Evolutionary conservation across 2,113 vertebrate genomes (phyloP), one percentile per base, ranked within the genome.

Genomic region (Thalassoma bifasciatum): DNA sequence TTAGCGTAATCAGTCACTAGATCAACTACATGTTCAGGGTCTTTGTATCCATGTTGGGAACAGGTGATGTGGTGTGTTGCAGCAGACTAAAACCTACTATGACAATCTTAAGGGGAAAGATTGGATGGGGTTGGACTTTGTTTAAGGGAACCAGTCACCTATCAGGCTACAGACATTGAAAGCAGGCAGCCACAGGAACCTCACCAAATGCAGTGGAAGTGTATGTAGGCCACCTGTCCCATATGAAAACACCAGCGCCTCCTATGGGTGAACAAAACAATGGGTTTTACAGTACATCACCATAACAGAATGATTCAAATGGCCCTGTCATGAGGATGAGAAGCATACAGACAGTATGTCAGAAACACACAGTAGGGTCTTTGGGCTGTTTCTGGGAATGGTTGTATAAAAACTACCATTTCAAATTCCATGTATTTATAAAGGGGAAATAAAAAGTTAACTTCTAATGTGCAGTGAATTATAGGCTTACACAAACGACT

Each of bases 171-270:
- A 86, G 66, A 92, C 85, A 91, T 86, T 89, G 65, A 91, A 87
- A 90, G 87, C 90, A 93, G 79, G 89, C 82, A 91, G 87, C 88
- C 79, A 81, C 74, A 87, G 83, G 84, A 91, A 91, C 91, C 93
- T 94, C 94, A 94, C 93, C 94, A 93, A 93, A 88, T 93, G 89
- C 88, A 91, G 92, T 79, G 92, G 94, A 88, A 93, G 93, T 88
- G 92, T 92, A 88, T 89, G 94, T 74, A 93, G 94, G 81, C 91
- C 93, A 89, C 91, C 92, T 81, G 91, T 94, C 89, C 93, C 93
- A 93, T 93, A 93, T 88, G 93, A 94, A 92, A 93, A 93, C 91
- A 93, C 91, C 88, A 94, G 93, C 91, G 91, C 93, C 93, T 94
- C 94, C 94, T 94, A 94, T 83, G 86, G 91, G 93, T 94, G 92